Base-by-base conservation (phyloP, 2,113 vertebrate genomes). In the Tympanuchus pallidicinctus region DNA sequence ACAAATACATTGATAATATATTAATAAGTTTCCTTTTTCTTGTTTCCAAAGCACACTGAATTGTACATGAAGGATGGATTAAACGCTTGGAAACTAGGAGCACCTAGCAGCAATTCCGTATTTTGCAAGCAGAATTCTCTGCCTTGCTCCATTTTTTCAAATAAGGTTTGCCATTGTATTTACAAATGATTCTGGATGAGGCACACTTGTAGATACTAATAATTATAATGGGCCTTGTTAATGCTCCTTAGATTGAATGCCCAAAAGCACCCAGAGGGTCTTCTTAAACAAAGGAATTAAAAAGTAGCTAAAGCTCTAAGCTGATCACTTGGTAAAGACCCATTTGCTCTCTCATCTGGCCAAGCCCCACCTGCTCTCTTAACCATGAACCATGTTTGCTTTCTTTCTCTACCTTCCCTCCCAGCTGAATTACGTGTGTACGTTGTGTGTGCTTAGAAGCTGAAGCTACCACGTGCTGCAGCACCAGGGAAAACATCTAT, bases 201-300 rank as follows among this genome's bases (percentile, higher is more conserved):
- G n/a, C 28, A 43, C 38, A 24, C 21, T 74, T 93, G 42, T 36
- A 61, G 47, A 67, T 65, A 75, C 17, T 77, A 69, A 57, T 93
- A 92, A 61, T 76, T 95, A 79, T 56, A 89, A 82, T 60, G 61
- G 5, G 3, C 59, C 89, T 50, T 56, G 30, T 57, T 89, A 95
- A 78, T 70, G 40, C 2, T 4, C 45, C 52, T 93, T 83, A 91
- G 71, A 86, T 3, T 42, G 19, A 89, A 81, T 89, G 21, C 34
- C 50, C 42, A 88, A 92, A 94, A 66, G 34, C 22, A 78, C 13
- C 59, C 57, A 72, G 56, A 4, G 4, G 40, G 59, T 81, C 17
- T 96, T 90, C 17, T 96, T 90, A 81, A 90, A 88, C 38, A 95
- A 88, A 73, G 38, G 71, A 92, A 80, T 78, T 57, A 8, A 92